phyloP scores from a whole-genome alignment of 2,888 invertebrate genomes.

The Meiosimyza platycephala region DNA sequence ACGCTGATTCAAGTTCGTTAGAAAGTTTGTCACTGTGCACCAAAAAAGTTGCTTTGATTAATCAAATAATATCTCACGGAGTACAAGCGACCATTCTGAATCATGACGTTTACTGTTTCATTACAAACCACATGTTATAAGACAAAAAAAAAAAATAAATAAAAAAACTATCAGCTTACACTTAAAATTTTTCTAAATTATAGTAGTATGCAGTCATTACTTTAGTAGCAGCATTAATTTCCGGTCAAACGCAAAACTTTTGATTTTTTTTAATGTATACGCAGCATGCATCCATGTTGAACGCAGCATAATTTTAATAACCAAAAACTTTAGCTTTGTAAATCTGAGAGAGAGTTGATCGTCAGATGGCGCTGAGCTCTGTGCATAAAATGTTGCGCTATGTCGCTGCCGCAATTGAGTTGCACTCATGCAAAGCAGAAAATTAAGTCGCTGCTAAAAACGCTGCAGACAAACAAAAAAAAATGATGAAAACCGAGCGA shows the following conservation, averaged over 20 bases:
- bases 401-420: background rate
- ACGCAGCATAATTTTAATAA: slow-evolving; percentile 19
- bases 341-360: background rate
- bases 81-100: too few relatives aligned
- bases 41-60: too few relatives aligned
- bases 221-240: slow-evolving; percentile 14
- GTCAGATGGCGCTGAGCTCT: background rate
- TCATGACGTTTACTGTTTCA: too few relatives aligned
- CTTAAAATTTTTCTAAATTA: too few relatives aligned
- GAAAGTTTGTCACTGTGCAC: too few relatives aligned
- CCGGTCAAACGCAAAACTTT: slow-evolving; percentile 4
- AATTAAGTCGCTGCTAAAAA: slow-evolving; percentile 19
- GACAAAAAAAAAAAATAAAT: too few relatives aligned
- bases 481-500: too few relatives aligned
- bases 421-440: background rate
- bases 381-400: too few relatives aligned
- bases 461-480: background rate
- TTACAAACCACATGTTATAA: too few relatives aligned
- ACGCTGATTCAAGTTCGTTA: too few relatives aligned
- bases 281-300: background rate
- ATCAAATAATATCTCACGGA: too few relatives aligned
- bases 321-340: slow-evolving; percentile 10
- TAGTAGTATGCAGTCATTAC: background rate
- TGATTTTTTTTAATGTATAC: background rate
- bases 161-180: too few relatives aligned